Evolutionary conservation across 2,113 vertebrate genomes (phyloP).

Genomic region (Carassius auratus): DNA sequence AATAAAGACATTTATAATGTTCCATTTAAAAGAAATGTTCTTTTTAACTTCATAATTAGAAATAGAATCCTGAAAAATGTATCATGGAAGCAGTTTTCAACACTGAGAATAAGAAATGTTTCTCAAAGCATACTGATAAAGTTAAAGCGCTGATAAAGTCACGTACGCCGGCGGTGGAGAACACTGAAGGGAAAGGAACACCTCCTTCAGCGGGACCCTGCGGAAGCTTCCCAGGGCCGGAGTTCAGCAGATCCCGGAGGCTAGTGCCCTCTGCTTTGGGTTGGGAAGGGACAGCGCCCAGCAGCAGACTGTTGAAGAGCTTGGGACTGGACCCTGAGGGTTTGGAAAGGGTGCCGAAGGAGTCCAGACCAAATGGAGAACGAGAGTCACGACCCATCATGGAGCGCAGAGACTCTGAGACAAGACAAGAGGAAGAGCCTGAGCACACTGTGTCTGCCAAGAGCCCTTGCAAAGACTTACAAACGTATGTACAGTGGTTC

Average conservation of each 20-base stretch:
- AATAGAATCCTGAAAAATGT: no score
- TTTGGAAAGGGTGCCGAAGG: slow-evolving; percentile 89
- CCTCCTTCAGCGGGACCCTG: slow-evolving; percentile 86
- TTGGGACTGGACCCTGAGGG: slow-evolving; percentile 88
- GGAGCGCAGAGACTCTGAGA: slow-evolving; percentile 85
- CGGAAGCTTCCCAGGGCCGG: slow-evolving; percentile 92
- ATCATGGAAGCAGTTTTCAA: no score
- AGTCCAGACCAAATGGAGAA: slow-evolving; percentile 90
- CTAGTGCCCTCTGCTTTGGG: slow-evolving; percentile 96
- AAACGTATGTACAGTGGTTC: no score
- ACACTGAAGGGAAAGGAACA: slow-evolving; percentile 94
- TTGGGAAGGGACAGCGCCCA: slow-evolving; percentile 87
- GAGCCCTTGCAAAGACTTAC: neutral
- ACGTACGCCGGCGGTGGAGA: slow-evolving; percentile 76
- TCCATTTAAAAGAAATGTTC: no score
- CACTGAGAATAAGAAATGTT: no score
- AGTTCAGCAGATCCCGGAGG: slow-evolving; percentile 94
- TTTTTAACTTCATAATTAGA: no score
- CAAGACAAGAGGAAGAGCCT: neutral
- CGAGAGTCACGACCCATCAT: slow-evolving; percentile 91
- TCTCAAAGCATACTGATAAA: no score
- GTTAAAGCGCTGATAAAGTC: neutral
- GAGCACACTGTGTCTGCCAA: neutral
- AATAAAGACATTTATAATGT: no score
- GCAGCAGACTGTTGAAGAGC: slow-evolving; percentile 93